These are phyloP conservation scores for Rhaphigaster nebulosa DNA, from an alignment of 2,888 invertebrate species.

Conservation along the genomic window DNA sequence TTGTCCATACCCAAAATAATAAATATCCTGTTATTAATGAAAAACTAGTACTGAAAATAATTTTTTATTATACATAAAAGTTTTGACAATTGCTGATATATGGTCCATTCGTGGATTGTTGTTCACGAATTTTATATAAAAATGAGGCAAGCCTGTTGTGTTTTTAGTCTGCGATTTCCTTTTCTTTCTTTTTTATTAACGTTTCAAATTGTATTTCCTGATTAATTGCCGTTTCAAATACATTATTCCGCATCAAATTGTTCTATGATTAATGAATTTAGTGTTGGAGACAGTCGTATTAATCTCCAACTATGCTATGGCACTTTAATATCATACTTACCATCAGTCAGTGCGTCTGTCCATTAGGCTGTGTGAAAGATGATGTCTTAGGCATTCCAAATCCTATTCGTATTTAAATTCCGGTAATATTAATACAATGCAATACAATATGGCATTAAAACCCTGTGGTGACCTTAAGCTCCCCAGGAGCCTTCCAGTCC, in stretches of 20 bases:
- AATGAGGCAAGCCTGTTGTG: too few relatives aligned
- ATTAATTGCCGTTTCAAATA: background rate
- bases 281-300: background rate
- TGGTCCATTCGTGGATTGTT: too few relatives aligned
- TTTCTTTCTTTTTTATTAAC: background rate
- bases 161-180: background rate
- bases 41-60: too few relatives aligned
- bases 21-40: too few relatives aligned
- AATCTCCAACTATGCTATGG: background rate
- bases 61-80: too few relatives aligned
- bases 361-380: background rate
- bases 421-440: background rate
- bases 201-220: background rate
- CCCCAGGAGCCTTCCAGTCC: too few relatives aligned
- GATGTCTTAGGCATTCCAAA: background rate
- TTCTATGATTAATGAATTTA: background rate
- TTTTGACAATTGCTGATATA: too few relatives aligned
- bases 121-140: too few relatives aligned
- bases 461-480: too few relatives aligned
- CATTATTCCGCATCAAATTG: background rate
- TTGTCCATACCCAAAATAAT: too few relatives aligned
- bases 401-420: background rate
- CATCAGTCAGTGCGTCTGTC: background rate
- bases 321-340: background rate
- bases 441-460: too few relatives aligned